Evolutionary conservation across 2,888 invertebrate species (phyloP).

Genomic region (Nineta flava): DNA sequence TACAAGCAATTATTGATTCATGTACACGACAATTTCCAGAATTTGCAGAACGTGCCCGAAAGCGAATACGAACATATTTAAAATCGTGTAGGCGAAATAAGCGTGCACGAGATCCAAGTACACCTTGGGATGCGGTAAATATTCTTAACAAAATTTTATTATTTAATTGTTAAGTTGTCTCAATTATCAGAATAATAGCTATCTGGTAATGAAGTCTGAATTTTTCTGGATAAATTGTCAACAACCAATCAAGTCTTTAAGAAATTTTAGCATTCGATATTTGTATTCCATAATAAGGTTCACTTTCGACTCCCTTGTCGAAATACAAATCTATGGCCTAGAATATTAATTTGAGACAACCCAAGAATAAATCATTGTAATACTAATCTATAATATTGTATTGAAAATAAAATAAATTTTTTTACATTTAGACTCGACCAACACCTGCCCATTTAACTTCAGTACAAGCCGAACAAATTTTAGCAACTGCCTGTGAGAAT

Average conservation of each 20-base stretch:
- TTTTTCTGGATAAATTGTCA: no score
- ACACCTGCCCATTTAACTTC: slow-evolving; percentile 94
- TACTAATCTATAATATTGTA: not conserved
- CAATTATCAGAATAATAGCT: no score
- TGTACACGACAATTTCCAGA: slow-evolving; percentile 95
- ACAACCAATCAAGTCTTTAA: no score
- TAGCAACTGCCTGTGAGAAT: slow-evolving; percentile 93
- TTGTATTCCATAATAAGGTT: no score
- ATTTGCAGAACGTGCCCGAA: slow-evolving; percentile 86
- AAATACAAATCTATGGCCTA: no score
- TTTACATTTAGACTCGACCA: slow-evolving; percentile 57
- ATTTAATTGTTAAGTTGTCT: no score
- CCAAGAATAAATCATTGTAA: no score
- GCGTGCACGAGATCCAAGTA: slow-evolving; percentile 67
- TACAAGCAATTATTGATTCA: slow-evolving; percentile 93
- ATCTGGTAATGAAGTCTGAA: no score
- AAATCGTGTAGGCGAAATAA: slow-evolving; percentile 92
- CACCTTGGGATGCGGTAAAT: slow-evolving; percentile 79
- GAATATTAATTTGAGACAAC: not conserved
- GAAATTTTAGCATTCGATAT: no score
- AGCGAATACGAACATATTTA: slow-evolving; percentile 85
- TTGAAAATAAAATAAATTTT: slow-evolving; percentile 7
- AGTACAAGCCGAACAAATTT: slow-evolving; percentile 89
- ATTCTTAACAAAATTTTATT: slow-evolving; percentile 7
- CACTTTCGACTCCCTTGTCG: no score